Percentiles rank a stretch among this genome's conserved stretches.
phyloP scores from a whole-genome alignment of 1,140 invertebrate genomes.

The Neotoxoptera formosana region DNA sequence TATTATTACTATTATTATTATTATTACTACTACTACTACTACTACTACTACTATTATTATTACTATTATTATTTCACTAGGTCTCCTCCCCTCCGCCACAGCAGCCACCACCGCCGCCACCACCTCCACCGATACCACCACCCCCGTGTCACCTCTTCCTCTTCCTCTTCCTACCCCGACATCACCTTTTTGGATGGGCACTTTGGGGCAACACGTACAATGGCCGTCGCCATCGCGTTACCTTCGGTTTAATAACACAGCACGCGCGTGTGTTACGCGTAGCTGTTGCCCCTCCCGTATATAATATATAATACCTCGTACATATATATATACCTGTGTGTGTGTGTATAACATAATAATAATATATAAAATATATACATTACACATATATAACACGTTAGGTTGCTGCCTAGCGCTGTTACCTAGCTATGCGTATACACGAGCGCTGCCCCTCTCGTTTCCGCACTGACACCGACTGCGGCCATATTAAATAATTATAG shows the following conservation, averaged over 20 bases:
- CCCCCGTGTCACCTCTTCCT: not conserved
- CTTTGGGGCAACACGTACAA: slow-evolving; percentile 44
- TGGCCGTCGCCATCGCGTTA: slow-evolving; percentile 45
- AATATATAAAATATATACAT: slow-evolving; percentile 18
- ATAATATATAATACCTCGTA: not conserved
- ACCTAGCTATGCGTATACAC: not conserved
- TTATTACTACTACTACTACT: not conserved
- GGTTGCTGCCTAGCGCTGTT: not conserved
- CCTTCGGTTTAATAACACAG: slow-evolving; percentile 41
- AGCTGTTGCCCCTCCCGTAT: slow-evolving; percentile 17
- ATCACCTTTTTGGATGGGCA: slow-evolving; percentile 30
- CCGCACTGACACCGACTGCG: not conserved
- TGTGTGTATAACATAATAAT: not conserved
- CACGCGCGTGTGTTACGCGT: not conserved
- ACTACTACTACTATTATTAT: not conserved
- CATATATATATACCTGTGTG: not conserved
- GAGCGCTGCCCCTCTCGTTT: not conserved
- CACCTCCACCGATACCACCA: not conserved
- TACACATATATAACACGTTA: not conserved
- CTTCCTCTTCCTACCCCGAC: not conserved
- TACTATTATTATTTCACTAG: slow-evolving; percentile 42
- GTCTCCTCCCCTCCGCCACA: not conserved
- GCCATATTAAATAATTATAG: slow-evolving; percentile 32
- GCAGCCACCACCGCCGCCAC: not conserved
- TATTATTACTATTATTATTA: not conserved